These are phyloP conservation scores for Furnarius figulus DNA, from an alignment of 2,113 vertebrate genomes.

Conservation along the genomic window DNA sequence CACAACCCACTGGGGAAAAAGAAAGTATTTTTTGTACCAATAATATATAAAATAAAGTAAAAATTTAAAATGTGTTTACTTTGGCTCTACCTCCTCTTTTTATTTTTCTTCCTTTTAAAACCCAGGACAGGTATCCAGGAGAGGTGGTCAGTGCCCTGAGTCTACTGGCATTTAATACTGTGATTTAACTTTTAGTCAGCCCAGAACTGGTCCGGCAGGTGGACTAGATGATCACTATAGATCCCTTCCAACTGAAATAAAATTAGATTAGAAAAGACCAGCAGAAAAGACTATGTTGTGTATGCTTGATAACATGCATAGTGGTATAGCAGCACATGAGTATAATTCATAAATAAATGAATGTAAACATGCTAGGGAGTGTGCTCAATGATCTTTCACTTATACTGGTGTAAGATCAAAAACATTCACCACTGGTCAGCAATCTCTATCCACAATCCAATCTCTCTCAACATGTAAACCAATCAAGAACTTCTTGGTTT, in stretches of 20 bases:
- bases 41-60: background rate
- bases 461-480: background rate
- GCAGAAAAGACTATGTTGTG: too few species aligned
- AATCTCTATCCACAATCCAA: background rate
- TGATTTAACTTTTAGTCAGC: background rate
- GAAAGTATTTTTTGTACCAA: background rate
- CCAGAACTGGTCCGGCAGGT: background rate
- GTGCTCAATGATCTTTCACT: background rate
- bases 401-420: background rate
- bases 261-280: background rate
- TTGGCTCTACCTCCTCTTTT: background rate
- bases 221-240: background rate
- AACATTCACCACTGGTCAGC: background rate
- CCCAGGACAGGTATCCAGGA: background rate
- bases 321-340: background rate
- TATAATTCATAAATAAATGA: background rate
- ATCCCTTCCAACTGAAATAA: background rate
- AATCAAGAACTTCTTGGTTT: background rate
- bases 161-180: background rate
- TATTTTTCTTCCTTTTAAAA: background rate
- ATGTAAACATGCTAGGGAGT: background rate
- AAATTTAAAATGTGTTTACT: background rate
- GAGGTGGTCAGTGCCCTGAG: rapidly evolving
- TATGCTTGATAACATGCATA: background rate
- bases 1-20: background rate